Percentiles rank a stretch among this genome's conserved stretches.
Conservation (phyloP, 2,113 vertebrate species). For the cat (Felis catus) region DNA sequence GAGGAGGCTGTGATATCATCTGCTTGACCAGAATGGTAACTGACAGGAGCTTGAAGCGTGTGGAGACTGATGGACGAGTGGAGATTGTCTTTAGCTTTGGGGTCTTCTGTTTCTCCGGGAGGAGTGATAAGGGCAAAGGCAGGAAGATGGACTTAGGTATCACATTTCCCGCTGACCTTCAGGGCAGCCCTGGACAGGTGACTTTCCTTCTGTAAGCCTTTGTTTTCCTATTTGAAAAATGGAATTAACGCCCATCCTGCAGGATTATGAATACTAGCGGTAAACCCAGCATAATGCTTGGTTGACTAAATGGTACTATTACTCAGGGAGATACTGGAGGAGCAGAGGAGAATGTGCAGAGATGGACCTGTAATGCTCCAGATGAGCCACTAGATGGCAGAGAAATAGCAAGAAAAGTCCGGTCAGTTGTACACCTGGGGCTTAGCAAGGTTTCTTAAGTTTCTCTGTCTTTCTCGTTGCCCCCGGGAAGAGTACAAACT, state of each 20-base stretch:
- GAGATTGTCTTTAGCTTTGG: background rate
- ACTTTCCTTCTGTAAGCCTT: background rate
- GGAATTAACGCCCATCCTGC: background rate
- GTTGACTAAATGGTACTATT: background rate
- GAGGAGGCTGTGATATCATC: background rate
- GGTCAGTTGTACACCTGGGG: background rate
- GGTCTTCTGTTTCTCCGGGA: background rate
- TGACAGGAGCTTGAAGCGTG: background rate
- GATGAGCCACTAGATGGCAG: slow-evolving; percentile 76
- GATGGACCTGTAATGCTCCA: slow-evolving; percentile 31
- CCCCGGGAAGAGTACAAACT: background rate
- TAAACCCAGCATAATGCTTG: background rate
- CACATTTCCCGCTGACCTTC: background rate
- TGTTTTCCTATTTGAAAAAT: background rate
- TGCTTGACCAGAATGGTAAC: background rate
- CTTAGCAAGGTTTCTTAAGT: background rate
- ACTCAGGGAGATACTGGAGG: background rate
- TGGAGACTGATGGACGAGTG: background rate
- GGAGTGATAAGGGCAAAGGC: background rate
- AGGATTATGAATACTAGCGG: background rate
- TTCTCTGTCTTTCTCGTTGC: slow-evolving; percentile 41
- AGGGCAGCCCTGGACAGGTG: background rate
- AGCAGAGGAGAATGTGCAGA: background rate
- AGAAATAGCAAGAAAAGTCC: slow-evolving; percentile 52
- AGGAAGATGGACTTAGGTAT: background rate